Evolutionary conservation across 2,888 invertebrate species (phyloP).

Genomic region (Metellina segmentata): DNA sequence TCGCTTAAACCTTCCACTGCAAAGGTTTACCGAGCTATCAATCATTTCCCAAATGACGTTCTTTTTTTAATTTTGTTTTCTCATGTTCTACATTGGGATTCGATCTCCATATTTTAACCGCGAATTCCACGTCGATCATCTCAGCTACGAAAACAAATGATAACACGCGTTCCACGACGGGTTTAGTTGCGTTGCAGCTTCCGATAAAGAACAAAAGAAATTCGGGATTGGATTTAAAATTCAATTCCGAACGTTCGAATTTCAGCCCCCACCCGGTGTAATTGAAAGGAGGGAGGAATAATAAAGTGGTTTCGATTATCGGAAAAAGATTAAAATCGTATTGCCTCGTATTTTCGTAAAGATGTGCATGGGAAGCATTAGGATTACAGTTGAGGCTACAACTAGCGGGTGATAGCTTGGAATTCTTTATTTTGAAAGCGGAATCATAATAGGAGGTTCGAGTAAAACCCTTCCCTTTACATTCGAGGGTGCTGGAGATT

Average conservation of each 20-base stretch:
- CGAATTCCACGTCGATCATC: background rate
- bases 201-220: background rate
- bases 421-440: background rate
- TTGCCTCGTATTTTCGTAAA: background rate
- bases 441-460: background rate
- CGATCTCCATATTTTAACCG: background rate
- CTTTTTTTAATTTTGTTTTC: background rate
- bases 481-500: background rate
- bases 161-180: background rate
- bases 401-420: background rate
- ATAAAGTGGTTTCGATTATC: constrained; percentile 65
- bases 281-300: constrained; percentile 38
- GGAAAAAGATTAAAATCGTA: constrained; percentile 66
- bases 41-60: background rate
- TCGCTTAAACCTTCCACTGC: too few relatives aligned
- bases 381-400: background rate
- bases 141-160: background rate
- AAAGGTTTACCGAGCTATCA: background rate
- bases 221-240: constrained; percentile 10
- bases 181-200: background rate
- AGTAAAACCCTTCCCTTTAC: background rate
- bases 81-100: background rate
- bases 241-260: constrained; percentile 18
- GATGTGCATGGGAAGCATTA: background rate
- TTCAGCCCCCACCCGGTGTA: constrained; percentile 12